Base-by-base conservation (phyloP, 2,797 vertebrate genomes). In the Apodemus agrarius region DNA sequence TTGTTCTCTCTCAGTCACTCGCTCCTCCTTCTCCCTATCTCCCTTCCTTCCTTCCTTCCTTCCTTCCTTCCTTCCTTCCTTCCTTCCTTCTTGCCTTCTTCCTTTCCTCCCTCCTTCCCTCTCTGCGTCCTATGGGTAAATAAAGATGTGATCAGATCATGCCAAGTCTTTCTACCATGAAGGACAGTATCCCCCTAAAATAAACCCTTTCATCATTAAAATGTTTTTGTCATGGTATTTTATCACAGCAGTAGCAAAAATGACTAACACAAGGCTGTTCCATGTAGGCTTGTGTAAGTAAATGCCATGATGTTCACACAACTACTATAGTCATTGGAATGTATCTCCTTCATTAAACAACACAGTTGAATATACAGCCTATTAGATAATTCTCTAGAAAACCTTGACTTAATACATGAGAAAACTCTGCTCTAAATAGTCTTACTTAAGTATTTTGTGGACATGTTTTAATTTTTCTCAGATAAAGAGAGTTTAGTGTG, bases 361-460 rank as follows among this genome's bases (percentile, higher is more conserved):
- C 54, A 54, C 4, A 21, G n/a, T 7, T 72, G 22, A 19, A 29
- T 57, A 29, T 29, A 14, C 19, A 69, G 1, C 16, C 59, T 46
- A 24, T n/a, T n/a, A 14, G 19, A 69, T 79, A 4, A 54, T 37
- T 93, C 24, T 57, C 61, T 79, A 49, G 37, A 88, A 59, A 88
- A 40, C 19, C 3, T 34, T 84, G 61, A 72, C 40, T 46, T 74
- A 79, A 79, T 10, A 22, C 83, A 93, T 8, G 74, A 1, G 57
- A 59, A 4, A 63, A 79, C 74, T 24, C 34, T 96, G 31, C 67
- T 93, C 16, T 74, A 69, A 86, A 80, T 29, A 79, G 86, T 92
- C 46, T 92, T 95, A 61, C 40, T 89, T 14, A 87, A 40, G 37
- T 80, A 19, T 57, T 82, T 87, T 93, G 54, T 65, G 69, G 79